Conservation (phyloP, 2,113 vertebrate genomes). For the Herpailurus yagouaroundi region DNA sequence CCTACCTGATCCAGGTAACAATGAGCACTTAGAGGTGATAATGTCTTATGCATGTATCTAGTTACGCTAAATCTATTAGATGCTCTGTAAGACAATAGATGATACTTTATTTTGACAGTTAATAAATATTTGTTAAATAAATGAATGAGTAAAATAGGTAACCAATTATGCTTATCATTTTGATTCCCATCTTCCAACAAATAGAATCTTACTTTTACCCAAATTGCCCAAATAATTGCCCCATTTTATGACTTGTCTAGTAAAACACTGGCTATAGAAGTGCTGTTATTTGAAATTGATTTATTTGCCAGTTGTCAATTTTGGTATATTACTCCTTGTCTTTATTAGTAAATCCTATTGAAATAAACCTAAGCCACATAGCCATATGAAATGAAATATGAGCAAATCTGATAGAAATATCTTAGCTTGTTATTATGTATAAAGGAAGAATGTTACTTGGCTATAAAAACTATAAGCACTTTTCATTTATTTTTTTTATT, state of each 20-base stretch:
- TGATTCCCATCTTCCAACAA: background rate
- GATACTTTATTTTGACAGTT: background rate
- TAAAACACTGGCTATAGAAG: background rate
- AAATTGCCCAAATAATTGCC: background rate
- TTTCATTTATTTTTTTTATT: too few species aligned
- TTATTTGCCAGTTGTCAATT: background rate
- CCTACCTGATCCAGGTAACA: background rate
- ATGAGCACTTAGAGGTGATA: background rate
- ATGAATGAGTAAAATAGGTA: background rate
- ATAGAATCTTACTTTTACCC: background rate
- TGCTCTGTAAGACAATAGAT: background rate
- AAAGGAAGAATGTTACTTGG: background rate
- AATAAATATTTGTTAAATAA: slow-evolving; percentile 49
- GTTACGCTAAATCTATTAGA: background rate
- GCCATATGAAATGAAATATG: background rate
- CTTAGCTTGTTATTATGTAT: background rate
- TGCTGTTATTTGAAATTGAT: background rate
- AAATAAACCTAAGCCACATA: background rate
- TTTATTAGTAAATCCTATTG: background rate
- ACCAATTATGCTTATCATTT: background rate
- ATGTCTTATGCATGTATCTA: background rate
- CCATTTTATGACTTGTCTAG: background rate
- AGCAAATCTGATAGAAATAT: background rate
- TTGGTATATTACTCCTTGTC: background rate
- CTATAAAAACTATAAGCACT: background rate